Conservation (phyloP, 2,797 vertebrate species). For the Melanotaenia nigrans region DNA sequence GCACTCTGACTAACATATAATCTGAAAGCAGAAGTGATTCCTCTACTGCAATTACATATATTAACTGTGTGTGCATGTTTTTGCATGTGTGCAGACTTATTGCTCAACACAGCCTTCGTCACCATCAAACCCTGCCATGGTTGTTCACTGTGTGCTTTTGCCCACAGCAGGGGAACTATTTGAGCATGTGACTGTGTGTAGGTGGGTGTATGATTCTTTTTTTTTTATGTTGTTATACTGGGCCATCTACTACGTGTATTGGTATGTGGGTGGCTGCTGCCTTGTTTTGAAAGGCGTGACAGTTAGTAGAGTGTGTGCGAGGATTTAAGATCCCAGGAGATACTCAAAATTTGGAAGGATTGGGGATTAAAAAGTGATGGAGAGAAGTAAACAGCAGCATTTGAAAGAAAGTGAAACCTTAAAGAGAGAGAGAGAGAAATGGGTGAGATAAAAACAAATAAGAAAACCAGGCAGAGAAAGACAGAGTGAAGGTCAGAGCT, state of each 20-base stretch:
- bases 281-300: slow-evolving; percentile 30
- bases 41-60: slow-evolving; percentile 6
- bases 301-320: slow-evolving; percentile 4
- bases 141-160: slow-evolving; percentile 39
- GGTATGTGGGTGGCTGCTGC: slow-evolving; percentile 50
- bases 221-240: slow-evolving; percentile 33
- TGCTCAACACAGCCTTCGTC: slow-evolving; percentile 4
- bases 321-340: slow-evolving; percentile 12
- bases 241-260: slow-evolving; percentile 23
- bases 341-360: background rate
- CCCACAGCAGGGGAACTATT: slow-evolving; percentile 58
- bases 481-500: slow-evolving; percentile 15
- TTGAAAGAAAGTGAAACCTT: slow-evolving; percentile 1
- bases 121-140: slow-evolving; percentile 22
- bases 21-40: slow-evolving; percentile 49
- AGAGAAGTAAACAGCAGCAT: background rate
- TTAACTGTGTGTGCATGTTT: background rate
- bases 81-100: background rate
- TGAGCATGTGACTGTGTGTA: slow-evolving; percentile 47
- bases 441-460: background rate
- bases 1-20: slow-evolving; percentile 54
- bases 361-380: background rate
- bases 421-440: background rate
- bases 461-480: slow-evolving; percentile 5
- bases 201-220: slow-evolving; percentile 50